Evolutionary conservation across 2,888 invertebrate genomes (phyloP), one percentile per base, ranked within the genome.

Genomic region (Cosmia trapezina): DNA sequence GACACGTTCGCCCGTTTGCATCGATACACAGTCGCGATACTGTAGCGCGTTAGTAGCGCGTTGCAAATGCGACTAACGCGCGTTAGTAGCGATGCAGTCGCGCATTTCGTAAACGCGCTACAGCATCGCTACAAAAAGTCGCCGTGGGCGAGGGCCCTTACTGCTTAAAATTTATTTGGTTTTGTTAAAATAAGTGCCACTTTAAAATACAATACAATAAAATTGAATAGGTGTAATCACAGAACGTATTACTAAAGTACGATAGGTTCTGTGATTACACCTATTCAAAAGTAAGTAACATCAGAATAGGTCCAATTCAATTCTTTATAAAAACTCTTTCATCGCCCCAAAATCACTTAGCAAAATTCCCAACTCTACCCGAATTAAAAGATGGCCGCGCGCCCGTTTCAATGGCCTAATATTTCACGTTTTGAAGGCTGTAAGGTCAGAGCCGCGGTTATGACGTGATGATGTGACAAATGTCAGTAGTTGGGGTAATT

Each of bases 391-490:
- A 75, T 67, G 22, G 56, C 70, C 45, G 17, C 28, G 54, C 37
- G 28, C 54, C 71, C 70, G 45, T 47, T 71, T 43, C 57, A 59
- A 70, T 74, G 74, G 61, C 62, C 76, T 22, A 69, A 83, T 76
- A 80, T 73, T 77, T 86, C 74, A 79, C 78, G 70, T 83, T 78
- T 80, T 79, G 81, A 70, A 78, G 80, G 81, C 80, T 60, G 73
- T 75, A 66, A 76, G 80, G 83, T 81, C 83, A 80, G 67, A 81
- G 73, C 80, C 79, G 82, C 80, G 83, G 85, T 88, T 91, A 91
- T 91, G 91, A 91, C 89, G 90, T 90, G 92, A 90, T 88, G 89
- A 87, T 83, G 83, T 92, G 93, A 94, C 90, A 91, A 91, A 93
- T 91, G 86, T 80, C 76, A 74, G 86, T 86, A 88, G 89, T 91